These are phyloP conservation scores for Zoanthus gigantus DNA, from an alignment of 92 coral and sea anemone genomes.

Conservation along the genomic window DNA sequence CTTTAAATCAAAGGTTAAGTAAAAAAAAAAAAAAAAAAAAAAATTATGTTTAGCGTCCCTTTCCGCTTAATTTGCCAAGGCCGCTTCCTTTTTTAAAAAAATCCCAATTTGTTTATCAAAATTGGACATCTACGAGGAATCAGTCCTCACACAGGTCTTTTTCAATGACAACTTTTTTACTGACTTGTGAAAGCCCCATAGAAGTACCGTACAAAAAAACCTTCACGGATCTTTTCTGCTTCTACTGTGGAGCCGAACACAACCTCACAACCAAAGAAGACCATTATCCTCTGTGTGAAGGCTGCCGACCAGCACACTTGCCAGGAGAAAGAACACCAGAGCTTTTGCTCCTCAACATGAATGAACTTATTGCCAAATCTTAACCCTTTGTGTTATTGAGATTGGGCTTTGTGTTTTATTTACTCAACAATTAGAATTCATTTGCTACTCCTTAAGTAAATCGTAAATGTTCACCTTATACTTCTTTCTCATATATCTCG, in stretches of 20 bases:
- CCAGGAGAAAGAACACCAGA: background rate
- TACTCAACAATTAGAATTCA: background rate
- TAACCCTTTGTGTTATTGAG: background rate
- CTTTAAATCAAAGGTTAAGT: too few relatives aligned
- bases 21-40: too few relatives aligned
- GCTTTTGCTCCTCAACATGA: background rate
- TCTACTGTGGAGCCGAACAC: background rate
- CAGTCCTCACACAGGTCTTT: too few relatives aligned
- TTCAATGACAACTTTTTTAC: background rate
- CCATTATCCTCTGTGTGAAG: background rate
- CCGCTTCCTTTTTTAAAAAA: background rate
- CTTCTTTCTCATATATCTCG: too few relatives aligned
- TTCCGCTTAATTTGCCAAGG: background rate
- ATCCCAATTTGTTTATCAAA: background rate
- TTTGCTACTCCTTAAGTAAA: background rate
- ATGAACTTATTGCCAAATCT: background rate
- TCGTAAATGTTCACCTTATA: background rate
- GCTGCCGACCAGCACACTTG: background rate
- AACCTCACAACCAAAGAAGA: background rate
- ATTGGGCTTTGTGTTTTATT: background rate
- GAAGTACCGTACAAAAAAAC: background rate
- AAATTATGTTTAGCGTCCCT: background rate
- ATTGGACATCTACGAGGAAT: too few relatives aligned
- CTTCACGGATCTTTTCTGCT: background rate
- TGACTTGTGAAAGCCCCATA: background rate